Base-by-base conservation (phyloP, 1,140 invertebrate species). In the Phymorhynchus buccinoides region DNA sequence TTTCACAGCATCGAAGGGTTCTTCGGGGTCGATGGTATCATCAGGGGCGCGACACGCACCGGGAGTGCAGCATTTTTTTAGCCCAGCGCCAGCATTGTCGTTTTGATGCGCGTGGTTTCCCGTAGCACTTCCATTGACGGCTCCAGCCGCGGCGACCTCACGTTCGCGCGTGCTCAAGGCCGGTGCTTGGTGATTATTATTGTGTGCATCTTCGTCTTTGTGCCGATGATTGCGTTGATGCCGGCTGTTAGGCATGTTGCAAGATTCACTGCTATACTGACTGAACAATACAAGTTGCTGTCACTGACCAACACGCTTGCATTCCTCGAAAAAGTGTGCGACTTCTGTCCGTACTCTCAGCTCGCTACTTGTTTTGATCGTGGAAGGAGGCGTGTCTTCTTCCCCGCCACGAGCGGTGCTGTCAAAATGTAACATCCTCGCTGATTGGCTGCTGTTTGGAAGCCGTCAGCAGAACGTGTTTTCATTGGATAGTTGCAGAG, bases 1-100 rank as follows among this genome's bases (percentile, higher is more conserved):
- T 92, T 96, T 96, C 78, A 98, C 96, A 42, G 96, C 95, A 62
- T 94, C 92, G 52, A 96, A 95, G 41, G 97, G 94, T 85, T 97
- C 95, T 88, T 96, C 96, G 22, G 95, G 89, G 44, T 95, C 94
- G 71, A 97, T 97, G 1, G 95, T 91, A 85, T 94, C 91, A 68
- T 94, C 94, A 3, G 95, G 95, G 3, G 73, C 85, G 30, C 84
- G 78, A 81, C 91, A 92, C 1, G 86, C 83, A 4, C 87, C 80
- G 22, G 91, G 91, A n/a, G 90, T 83, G 88, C 90, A 91, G 88
- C 91, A 92, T 41, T 87, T 77, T 30, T 87, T 85, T 18, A 88
- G 62, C 52, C 84, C 75, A n/a, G 82, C 88, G 39, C 86, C 86
- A 41, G 32, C 83, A 68, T 89, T 87, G 75, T 86, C 87, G 75